These are phyloP conservation scores for Rhyacichthys aspro DNA, from an alignment of 2,797 vertebrate genomes.

Conservation along the genomic window DNA sequence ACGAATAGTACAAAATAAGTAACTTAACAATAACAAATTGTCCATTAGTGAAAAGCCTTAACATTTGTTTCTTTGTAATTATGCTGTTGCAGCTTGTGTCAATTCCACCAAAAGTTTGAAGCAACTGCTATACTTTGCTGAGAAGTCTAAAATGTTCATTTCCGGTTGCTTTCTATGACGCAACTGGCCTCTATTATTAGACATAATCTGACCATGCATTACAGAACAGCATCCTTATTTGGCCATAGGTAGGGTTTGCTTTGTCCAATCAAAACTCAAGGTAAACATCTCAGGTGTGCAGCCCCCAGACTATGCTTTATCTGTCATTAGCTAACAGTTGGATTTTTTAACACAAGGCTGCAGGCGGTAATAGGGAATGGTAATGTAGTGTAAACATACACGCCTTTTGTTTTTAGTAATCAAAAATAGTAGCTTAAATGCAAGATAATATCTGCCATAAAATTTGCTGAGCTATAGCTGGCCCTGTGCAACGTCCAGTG, in stretches of 20 bases:
- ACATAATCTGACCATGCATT: too few relatives aligned
- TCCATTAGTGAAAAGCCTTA: too few relatives aligned
- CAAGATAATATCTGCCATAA: neutral
- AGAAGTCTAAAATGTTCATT: too few relatives aligned
- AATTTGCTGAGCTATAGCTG: too few relatives aligned
- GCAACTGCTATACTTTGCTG: too few relatives aligned
- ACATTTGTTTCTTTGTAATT: too few relatives aligned
- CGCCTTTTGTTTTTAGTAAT: neutral
- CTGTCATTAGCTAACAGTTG: neutral
- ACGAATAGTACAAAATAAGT: too few relatives aligned
- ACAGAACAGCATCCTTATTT: neutral
- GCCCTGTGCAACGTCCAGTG: slow-evolving; percentile 12
- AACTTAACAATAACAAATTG: too few relatives aligned
- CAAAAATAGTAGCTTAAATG: neutral
- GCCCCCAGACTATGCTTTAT: neutral
- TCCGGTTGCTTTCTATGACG: too few relatives aligned
- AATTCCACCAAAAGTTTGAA: too few relatives aligned
- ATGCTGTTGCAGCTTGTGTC: too few relatives aligned
- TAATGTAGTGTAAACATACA: neutral
- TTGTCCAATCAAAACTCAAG: neutral
- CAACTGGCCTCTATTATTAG: too few relatives aligned
- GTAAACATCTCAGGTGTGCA: slow-evolving; percentile 16
- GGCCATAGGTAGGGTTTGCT: neutral
- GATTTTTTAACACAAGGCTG: neutral
- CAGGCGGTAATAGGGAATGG: neutral